Percentiles rank a stretch among this genome's conserved stretches.
These are phyloP conservation scores for Acronicta aceris DNA, from an alignment of 2,888 invertebrate species.

Conservation along the genomic window DNA sequence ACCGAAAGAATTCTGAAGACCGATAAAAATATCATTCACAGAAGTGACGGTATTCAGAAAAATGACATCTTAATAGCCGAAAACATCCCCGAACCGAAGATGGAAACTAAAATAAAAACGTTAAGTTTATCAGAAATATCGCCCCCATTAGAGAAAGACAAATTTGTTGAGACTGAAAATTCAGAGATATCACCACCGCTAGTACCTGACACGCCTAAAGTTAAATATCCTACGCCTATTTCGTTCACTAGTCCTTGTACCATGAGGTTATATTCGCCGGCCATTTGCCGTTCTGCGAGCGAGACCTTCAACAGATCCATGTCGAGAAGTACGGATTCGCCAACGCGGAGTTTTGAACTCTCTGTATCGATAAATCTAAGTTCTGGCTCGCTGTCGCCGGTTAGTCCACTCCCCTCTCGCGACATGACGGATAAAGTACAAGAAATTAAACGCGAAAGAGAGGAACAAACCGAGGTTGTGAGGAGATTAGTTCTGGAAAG, in stretches of 20 bases:
- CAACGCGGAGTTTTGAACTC: conserved; percentile 69
- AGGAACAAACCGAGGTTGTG: conserved; percentile 95
- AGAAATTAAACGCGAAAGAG: conserved; percentile 93
- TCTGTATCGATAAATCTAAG: conserved; percentile 68
- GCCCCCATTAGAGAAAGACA: conserved; percentile 69
- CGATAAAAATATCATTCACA: conserved; percentile 33
- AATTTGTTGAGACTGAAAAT: conserved; percentile 49
- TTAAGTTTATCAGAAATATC: conserved; percentile 76
- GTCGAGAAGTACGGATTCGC: conserved; percentile 68
- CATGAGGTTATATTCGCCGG: conserved; percentile 77
- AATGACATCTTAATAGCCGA: conserved; percentile 51
- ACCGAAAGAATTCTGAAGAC: conserved; percentile 24
- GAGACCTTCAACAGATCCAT: conserved; percentile 77
- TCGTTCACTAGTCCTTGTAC: conserved; percentile 64
- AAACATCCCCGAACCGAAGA: conserved; percentile 35
- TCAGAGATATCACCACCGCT: conserved; percentile 74
- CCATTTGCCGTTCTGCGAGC: conserved; percentile 84
- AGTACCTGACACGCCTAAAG: conserved; percentile 68
- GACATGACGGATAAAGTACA: conserved; percentile 91
- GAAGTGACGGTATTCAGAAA: conserved; percentile 46
- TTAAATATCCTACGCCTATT: conserved; percentile 36
- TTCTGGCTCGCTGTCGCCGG: conserved; percentile 72
- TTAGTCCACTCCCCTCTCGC: conserved; percentile 78
- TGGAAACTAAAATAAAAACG: conserved; percentile 66
- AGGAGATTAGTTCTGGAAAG: conserved; percentile 95